Percentiles rank a stretch among this genome's conserved stretches.
Conservation (phyloP, 1,140 invertebrate genomes). For the Hypothenemus hampei region DNA sequence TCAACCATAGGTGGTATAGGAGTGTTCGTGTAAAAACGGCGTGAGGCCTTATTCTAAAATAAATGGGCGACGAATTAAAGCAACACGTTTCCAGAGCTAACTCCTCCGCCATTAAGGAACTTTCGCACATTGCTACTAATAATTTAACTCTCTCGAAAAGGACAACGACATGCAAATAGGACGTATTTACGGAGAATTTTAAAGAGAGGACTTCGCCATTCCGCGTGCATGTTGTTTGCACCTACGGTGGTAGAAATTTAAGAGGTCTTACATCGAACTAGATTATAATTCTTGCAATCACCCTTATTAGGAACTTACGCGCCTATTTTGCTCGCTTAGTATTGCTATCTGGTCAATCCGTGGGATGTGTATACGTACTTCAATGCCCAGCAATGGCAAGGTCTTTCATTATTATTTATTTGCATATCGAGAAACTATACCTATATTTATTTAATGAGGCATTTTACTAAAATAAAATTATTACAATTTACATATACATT, state of each 20-base stretch:
- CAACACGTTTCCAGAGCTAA: no score
- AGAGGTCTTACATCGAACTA: conserved; percentile 23
- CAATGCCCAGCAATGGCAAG: no score
- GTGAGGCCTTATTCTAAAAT: no score
- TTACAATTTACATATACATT: no score
- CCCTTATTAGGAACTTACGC: conserved; percentile 24
- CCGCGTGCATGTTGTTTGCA: conserved; percentile 19
- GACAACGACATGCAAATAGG: conserved; percentile 16
- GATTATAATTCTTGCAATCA: conserved; percentile 27
- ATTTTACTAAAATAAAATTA: no score
- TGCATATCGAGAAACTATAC: no score
- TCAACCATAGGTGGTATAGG: no score
- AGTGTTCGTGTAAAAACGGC: no score
- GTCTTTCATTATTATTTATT: no score
- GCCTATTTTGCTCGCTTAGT: conserved; percentile 16
- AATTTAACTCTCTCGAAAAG: conserved; percentile 9
- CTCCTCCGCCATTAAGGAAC: no score
- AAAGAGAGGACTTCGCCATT: conserved; percentile 10
- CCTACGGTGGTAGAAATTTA: conserved; percentile 19
- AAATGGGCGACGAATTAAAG: no score
- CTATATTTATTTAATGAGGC: no score
- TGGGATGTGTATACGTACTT: conserved; percentile 17
- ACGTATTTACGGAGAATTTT: conserved; percentile 19
- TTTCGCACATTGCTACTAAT: conserved; percentile 6
- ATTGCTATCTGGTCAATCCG: conserved; percentile 21